Conservation (phyloP, 1,140 invertebrate species). For the Drosophila chauvacae region DNA sequence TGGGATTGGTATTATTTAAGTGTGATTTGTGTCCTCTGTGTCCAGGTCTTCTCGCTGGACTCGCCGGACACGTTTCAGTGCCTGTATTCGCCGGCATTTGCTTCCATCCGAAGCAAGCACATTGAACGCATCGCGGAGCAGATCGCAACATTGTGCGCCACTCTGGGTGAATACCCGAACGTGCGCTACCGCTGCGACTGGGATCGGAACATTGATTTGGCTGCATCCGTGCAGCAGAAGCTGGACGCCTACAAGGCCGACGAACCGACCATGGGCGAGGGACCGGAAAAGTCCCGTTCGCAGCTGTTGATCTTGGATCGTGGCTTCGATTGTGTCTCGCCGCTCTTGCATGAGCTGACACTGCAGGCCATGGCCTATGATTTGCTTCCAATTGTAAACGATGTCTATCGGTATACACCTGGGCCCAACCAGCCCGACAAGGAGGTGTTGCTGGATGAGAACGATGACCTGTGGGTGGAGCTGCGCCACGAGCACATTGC, state of each 20-base stretch:
- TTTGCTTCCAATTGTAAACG: constrained; percentile 98
- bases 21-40: not conserved
- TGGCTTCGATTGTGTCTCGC: constrained; percentile 99
- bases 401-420: constrained; percentile 95
- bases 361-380: constrained; percentile 99
- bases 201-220: constrained; percentile 98
- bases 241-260: constrained; percentile 99
- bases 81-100: constrained; percentile 95
- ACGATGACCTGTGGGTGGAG: constrained; percentile 99
- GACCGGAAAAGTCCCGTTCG: constrained; percentile 96
- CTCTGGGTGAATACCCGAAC: constrained; percentile 98
- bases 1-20: not conserved
- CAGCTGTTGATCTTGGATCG: constrained; percentile 98
- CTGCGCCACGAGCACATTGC: constrained; percentile 99
- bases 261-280: constrained; percentile 99
- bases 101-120: constrained; percentile 90
- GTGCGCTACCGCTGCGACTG: constrained; percentile 98
- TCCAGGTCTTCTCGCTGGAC: constrained; percentile 93
- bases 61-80: constrained; percentile 98
- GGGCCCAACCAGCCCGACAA: constrained; percentile 92
- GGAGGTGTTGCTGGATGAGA: constrained; percentile 99
- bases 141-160: constrained; percentile 99
- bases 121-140: constrained; percentile 98
- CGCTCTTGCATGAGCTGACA: constrained; percentile 98
- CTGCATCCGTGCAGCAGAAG: constrained; percentile 99